A percentile compares a stretch with the other conserved stretches of the same genome.
These are phyloP conservation scores for Odiellus spinosus DNA, from an alignment of 2,888 invertebrate species.

Conservation along the genomic window DNA sequence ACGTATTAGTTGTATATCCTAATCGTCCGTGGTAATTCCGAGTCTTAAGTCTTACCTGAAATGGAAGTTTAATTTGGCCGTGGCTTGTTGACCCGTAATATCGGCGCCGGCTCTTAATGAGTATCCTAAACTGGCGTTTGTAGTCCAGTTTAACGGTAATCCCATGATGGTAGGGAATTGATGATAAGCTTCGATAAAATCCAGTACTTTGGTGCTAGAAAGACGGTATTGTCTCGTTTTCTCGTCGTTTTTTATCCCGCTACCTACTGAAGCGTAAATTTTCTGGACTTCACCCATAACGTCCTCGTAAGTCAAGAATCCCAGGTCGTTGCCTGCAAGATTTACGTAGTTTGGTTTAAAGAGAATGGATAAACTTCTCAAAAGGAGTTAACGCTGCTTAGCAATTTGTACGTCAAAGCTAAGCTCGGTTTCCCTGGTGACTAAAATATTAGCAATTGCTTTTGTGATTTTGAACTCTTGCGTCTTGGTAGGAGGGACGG, in stretches of 20 bases:
- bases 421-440: too few species aligned
- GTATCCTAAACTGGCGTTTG: conserved; percentile 10
- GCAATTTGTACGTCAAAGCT: too few species aligned
- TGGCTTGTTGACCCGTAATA: neutral
- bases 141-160: conserved; percentile 14
- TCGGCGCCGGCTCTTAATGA: conserved; percentile 5
- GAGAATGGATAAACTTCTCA: too few species aligned
- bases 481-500: too few species aligned
- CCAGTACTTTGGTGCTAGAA: neutral
- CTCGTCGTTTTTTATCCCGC: neutral
- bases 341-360: too few species aligned
- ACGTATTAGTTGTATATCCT: too few species aligned
- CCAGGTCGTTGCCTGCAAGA: neutral
- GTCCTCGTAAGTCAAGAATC: neutral
- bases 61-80: neutral
- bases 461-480: too few species aligned
- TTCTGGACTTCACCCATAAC: neutral
- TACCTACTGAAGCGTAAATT: neutral
- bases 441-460: too few species aligned
- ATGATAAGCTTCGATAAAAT: conserved; percentile 14
- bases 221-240: neutral
- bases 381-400: too few species aligned
- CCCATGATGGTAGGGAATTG: conserved; percentile 16
- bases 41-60: neutral
- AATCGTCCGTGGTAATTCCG: too few species aligned